Base-by-base conservation (phyloP, 1,140 invertebrate genomes). In the Agrilus planipennis region DNA sequence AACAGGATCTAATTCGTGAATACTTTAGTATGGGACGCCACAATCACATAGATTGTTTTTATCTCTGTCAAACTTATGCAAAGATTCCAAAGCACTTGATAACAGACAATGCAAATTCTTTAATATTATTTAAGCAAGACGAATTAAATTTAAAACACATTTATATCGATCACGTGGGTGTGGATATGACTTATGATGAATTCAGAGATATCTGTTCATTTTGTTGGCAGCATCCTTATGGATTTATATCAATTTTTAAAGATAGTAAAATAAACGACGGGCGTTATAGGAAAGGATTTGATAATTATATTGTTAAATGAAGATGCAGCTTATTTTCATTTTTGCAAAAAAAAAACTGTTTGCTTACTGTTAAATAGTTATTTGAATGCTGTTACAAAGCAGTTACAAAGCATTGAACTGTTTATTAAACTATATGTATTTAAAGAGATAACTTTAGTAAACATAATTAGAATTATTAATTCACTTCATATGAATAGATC, bases 121-220 rank as follows among this genome's bases (percentile, higher is more conserved):
- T 64, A 10, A 46, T 63, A 11, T 28, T 63, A 23, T 64, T 63
- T 53, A 52, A 53, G 50, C 60, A 63, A 54, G 59, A 64, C 57
- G 52, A 53, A 29, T 49, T 47, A 15, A 64, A 64, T 55, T 52
- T 62, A 30, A 55, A 52, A 47, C 62, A 67, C 50, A 53, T 63
- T 34, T 63, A 58, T 44, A 42, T 51, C 17, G 58, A 64, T 35
- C 59, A 64, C 52, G 50, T 62, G 18, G 53, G 51, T 35, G 45
- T 49, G 9, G 57, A 64, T 48, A 58, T 67, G 44, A 22, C 39
- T 1, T 63, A 47, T 53, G 27, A 48, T 16, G 6, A 53, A 39
- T 63, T 62, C 48, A 49, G 52, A 48, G 22, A 53, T 12, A 20
- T 60, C 3, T 63, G 58, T 47, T 39, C 38, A n/a, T 9, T 29